These are phyloP conservation scores for Agrochola circellaris DNA, from an alignment of 2,888 invertebrate species.

Conservation along the genomic window DNA sequence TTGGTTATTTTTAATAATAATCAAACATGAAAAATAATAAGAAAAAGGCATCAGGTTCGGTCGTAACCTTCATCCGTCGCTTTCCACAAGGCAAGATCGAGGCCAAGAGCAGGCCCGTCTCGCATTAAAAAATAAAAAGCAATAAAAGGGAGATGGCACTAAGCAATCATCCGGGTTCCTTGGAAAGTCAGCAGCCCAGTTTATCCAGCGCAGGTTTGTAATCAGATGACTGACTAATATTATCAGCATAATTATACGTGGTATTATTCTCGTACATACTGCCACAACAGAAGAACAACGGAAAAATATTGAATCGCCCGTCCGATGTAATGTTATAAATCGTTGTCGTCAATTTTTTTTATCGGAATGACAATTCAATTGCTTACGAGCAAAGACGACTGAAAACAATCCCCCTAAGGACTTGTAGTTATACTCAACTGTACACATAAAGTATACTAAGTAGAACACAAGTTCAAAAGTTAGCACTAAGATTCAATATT, in stretches of 20 bases:
- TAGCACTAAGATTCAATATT: conserved; percentile 27
- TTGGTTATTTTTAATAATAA: neutral
- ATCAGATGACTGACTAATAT: neutral
- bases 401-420: neutral
- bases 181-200: neutral
- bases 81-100: no score
- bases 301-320: no score
- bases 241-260: neutral
- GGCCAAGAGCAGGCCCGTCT: no score
- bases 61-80: neutral
- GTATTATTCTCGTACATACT: neutral
- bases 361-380: neutral
- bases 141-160: neutral
- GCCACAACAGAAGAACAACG: no score
- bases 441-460: conserved; percentile 3
- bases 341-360: neutral
- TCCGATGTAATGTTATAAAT: neutral
- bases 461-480: neutral
- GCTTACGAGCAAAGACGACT: neutral
- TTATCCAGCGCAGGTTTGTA: neutral
- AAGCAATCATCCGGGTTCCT: neutral
- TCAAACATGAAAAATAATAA: neutral
- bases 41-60: no score
- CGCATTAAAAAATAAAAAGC: neutral
- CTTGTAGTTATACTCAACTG: neutral